phyloP scores from a whole-genome alignment of 1,140 invertebrate genomes.

The Anoplolepis gracilipes region DNA sequence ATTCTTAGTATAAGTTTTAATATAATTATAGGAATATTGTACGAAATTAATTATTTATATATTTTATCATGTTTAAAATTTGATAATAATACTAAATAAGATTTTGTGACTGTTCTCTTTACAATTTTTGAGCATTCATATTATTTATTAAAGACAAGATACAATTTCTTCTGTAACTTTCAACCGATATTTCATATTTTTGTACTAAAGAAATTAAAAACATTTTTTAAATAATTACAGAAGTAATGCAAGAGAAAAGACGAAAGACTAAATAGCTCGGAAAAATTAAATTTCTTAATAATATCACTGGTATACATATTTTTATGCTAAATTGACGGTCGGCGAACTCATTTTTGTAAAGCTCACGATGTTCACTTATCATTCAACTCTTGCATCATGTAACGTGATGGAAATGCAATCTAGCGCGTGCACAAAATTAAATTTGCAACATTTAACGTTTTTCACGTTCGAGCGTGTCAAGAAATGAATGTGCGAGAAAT shows the following conservation, averaged over 20 bases:
- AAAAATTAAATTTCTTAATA: constrained; percentile 24
- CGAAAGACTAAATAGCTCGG: background rate
- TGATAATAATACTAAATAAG: constrained; percentile 1
- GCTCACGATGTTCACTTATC: background rate
- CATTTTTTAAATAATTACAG: background rate
- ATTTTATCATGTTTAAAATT: constrained; percentile 8
- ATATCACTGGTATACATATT: background rate
- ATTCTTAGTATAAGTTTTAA: background rate
- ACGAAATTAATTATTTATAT: no score
- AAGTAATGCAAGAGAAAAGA: constrained; percentile 11
- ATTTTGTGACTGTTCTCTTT: background rate
- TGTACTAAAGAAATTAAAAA: no score
- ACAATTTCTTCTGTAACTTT: background rate
- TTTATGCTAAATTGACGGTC: background rate
- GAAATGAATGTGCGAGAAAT: background rate
- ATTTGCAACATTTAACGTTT: constrained; percentile 35
- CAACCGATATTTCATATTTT: background rate
- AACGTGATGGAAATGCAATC: background rate
- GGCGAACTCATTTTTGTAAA: constrained; percentile 7
- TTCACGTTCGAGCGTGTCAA: constrained; percentile 1
- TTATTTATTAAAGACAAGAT: background rate
- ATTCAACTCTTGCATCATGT: constrained; percentile 24
- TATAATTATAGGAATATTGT: constrained; percentile 8
- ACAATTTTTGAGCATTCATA: background rate
- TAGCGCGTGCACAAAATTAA: background rate